Base-by-base conservation (phyloP, 2,888 invertebrate species). In the Apodemia mormo region DNA sequence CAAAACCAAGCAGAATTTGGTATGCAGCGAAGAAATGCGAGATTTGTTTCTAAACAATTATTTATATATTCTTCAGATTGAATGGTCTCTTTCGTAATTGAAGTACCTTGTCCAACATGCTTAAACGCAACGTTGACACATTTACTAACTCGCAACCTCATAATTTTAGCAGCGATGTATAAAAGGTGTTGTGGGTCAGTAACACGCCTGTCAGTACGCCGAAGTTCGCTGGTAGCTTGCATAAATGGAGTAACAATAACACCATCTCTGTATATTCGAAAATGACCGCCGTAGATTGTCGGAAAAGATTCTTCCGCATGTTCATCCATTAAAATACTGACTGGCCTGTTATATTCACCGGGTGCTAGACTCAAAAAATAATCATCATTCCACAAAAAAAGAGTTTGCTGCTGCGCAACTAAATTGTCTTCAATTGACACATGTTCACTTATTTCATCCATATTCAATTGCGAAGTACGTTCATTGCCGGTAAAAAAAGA, bases 1-100 rank as follows among this genome's bases (percentile, higher is more conserved):
- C 88, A 86, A 77, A 80, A 87, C 76, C 76, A 80, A 69, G 77
- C 73, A 61, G 84, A 86, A 80, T 85, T 87, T 74, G 85, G 85
- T 68, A 87, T 80, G 2, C 74, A 78, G 12, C 77, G 72, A 43
- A 86, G 74, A 78, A 85, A 86, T 49, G 84, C 81, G 29, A 86
- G 76, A 70, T 73, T 75, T 7, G 37, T 69, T 70, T 73, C 69
- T 22, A 80, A 73, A 74, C 79, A 79, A 69, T 68, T 68, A 72
- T 83, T 64, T 30, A 83, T 61, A 22, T 22, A 22, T 10, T 81
- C 72, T 58, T 76, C 73, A 12, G 74, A 74, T 76, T 80, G 68
- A 43, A 84, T 75, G 71, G 77, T 70, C 37, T 79, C 72, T 74
- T 76, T 72, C 8, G 83, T 84, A 52, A 83, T 75, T 7, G 72